phyloP scores from a whole-genome alignment of 2,113 vertebrate species.

The Oriolus oriolus region DNA sequence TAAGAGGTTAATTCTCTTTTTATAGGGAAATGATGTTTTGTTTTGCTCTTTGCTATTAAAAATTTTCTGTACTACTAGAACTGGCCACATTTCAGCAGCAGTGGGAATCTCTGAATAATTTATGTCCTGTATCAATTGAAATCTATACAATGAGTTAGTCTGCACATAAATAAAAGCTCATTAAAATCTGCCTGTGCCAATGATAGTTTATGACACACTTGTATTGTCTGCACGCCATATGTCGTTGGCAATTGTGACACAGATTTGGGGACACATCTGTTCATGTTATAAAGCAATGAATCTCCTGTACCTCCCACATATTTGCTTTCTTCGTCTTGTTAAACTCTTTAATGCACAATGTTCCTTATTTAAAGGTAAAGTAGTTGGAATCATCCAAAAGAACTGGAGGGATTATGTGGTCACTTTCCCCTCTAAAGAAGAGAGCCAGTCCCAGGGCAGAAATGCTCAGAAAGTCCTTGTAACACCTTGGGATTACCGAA shows the following conservation, averaged over 20 bases:
- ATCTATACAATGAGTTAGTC: background rate
- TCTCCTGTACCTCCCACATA: background rate
- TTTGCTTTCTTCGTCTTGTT: background rate
- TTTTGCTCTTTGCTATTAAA: background rate
- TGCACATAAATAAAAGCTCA: background rate
- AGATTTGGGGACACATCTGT: background rate
- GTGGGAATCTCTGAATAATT: background rate
- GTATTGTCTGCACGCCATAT: background rate
- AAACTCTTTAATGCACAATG: background rate
- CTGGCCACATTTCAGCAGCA: background rate
- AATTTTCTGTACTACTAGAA: background rate
- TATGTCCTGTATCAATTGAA: background rate
- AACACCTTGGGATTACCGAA: constrained; percentile 89
- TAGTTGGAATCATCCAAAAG: constrained; percentile 90
- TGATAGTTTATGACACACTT: background rate
- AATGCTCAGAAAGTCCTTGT: constrained; percentile 86
- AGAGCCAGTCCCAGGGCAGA: constrained; percentile 82
- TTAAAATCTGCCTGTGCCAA: background rate
- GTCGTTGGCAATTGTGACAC: background rate
- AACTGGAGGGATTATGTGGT: constrained; percentile 97
- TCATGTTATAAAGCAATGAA: background rate
- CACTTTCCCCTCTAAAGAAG: constrained; percentile 88
- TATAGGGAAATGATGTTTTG: background rate
- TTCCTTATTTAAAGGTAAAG: constrained; percentile 73
- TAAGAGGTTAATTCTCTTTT: background rate